phyloP scores from a whole-genome alignment of 1,140 invertebrate genomes.

The Pogonomyrmex barbatus region DNA sequence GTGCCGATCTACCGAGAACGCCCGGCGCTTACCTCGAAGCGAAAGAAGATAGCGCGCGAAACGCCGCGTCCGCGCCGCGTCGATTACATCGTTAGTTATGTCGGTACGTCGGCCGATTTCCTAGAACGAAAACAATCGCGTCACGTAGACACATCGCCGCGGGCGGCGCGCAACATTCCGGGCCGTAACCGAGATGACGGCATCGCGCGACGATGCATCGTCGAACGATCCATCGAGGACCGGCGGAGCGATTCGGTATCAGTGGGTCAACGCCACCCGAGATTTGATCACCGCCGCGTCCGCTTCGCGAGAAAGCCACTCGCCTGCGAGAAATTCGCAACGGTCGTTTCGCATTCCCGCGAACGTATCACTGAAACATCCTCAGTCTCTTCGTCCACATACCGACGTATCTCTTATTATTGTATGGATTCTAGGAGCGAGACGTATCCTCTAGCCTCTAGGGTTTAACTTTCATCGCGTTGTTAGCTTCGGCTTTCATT shows the following conservation, averaged over 20 bases:
- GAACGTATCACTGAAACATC: background rate
- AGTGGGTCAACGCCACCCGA: slow-evolving; percentile 15
- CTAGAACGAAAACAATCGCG: slow-evolving; percentile 53
- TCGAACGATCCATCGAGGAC: background rate
- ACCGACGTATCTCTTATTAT: background rate
- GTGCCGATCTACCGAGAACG: slow-evolving; percentile 32
- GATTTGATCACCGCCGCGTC: slow-evolving; percentile 2
- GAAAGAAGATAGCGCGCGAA: slow-evolving; percentile 24
- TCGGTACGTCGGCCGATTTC: slow-evolving; percentile 24
- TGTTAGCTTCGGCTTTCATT: background rate
- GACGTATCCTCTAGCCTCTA: background rate
- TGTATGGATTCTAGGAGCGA: background rate
- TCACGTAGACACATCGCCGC: slow-evolving; percentile 37
- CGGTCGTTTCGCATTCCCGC: background rate
- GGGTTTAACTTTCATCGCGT: slow-evolving; percentile 1
- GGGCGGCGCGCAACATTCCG: background rate
- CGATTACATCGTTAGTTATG: slow-evolving; percentile 26
- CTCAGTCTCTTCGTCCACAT: background rate
- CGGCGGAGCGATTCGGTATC: slow-evolving; percentile 10
- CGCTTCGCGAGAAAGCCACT: slow-evolving; percentile 13
- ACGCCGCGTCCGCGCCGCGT: background rate
- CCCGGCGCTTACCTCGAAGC: slow-evolving; percentile 34
- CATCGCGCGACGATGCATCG: background rate
- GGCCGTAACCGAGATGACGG: slow-evolving; percentile 29
- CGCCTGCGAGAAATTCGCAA: slow-evolving; percentile 5